Evolutionary conservation across 2,113 vertebrate genomes (phyloP).

Genomic region (Corythoichthys intestinalis): DNA sequence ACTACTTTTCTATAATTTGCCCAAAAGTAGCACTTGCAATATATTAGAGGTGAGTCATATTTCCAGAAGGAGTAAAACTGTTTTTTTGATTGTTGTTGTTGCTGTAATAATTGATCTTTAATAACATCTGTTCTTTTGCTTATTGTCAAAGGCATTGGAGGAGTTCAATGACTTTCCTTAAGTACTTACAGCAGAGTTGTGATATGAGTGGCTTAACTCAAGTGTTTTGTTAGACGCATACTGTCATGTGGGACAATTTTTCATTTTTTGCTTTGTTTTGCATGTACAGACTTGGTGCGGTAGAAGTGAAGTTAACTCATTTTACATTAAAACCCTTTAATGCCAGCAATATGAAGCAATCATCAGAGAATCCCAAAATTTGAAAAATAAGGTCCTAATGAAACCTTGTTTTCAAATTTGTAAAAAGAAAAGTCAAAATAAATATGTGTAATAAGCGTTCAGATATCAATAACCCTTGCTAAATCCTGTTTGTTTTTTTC

Average conservation of each 20-base stretch:
- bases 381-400: no score
- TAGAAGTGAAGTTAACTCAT: not conserved
- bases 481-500: no score
- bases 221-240: conserved; percentile 31
- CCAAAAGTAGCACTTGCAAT: not conserved
- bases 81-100: no score
- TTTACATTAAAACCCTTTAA: no score
- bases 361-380: no score
- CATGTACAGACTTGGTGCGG: not conserved
- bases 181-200: not conserved
- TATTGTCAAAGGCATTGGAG: not conserved
- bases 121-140: conserved; percentile 9
- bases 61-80: not conserved
- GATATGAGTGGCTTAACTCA: conserved; percentile 4
- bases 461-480: no score
- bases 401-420: no score
- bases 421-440: no score
- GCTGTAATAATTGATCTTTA: conserved; percentile 42
- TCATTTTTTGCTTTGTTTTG: conserved; percentile 6
- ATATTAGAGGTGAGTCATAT: not conserved
- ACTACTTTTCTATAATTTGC: not conserved
- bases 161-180: conserved; percentile 61
- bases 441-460: no score
- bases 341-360: no score
- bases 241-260: no score